phyloP scores from a whole-genome alignment of 1,140 invertebrate species.

The Drosophila pruinosa region DNA sequence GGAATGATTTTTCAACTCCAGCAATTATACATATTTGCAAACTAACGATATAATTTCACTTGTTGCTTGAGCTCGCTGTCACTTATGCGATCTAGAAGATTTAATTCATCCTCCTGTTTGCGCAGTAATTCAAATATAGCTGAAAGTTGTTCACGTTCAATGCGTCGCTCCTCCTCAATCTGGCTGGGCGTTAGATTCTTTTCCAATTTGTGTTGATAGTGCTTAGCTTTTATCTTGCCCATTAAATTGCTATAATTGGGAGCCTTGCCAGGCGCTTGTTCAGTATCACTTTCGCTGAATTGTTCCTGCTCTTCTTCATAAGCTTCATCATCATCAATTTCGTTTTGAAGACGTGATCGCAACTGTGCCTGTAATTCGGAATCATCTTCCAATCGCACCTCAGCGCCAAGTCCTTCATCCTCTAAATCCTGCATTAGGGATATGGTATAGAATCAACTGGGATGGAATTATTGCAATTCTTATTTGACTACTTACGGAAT shows the following conservation, averaged over 20 bases:
- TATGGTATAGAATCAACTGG: not conserved
- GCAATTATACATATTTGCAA: not conserved
- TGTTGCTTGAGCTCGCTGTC: constrained; percentile 72
- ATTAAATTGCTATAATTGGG: constrained; percentile 56
- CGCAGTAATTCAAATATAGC: constrained; percentile 75
- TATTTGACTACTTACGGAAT: constrained; percentile 43
- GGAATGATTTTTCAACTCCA: not conserved
- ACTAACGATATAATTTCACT: constrained; percentile 69
- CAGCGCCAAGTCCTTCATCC: constrained; percentile 65
- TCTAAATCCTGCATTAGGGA: constrained; percentile 46
- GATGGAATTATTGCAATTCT: not conserved
- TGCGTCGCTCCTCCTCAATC: constrained; percentile 72
- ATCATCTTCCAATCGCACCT: constrained; percentile 44
- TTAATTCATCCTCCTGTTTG: constrained; percentile 72
- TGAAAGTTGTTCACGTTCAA: constrained; percentile 72
- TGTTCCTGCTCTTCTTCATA: constrained; percentile 48
- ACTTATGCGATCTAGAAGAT: constrained; percentile 75
- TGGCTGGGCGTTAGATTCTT: constrained; percentile 62
- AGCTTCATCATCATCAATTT: constrained; percentile 50
- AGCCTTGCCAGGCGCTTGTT: constrained; percentile 11
- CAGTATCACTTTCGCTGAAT: constrained; percentile 51
- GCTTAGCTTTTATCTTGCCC: constrained; percentile 68
- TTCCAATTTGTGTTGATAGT: constrained; percentile 63
- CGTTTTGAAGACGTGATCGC: constrained; percentile 19
- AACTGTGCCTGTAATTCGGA: constrained; percentile 25